phyloP scores from a whole-genome alignment of 2,113 vertebrate species.

The Zosterops hypoxanthus region DNA sequence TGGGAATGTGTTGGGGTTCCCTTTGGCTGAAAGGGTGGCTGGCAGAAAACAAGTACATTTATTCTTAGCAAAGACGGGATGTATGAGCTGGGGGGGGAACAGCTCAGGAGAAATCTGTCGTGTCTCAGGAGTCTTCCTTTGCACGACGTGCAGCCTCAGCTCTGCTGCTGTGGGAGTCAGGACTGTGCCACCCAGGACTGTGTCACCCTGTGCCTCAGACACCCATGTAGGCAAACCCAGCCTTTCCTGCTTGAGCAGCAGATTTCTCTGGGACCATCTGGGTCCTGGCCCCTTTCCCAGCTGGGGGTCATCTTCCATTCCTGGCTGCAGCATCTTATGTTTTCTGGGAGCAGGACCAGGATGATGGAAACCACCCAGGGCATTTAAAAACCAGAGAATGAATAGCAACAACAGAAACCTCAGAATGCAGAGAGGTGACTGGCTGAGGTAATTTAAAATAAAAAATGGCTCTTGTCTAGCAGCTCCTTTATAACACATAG shows the following conservation, averaged over 20 bases:
- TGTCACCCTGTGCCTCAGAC: not conserved
- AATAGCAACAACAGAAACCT: not conserved
- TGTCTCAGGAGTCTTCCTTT: not conserved
- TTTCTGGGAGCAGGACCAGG: not conserved
- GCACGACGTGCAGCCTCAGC: accelerated
- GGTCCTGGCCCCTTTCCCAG: not conserved
- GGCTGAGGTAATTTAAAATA: constrained; percentile 56
- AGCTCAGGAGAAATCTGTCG: not conserved
- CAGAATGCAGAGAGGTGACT: constrained; percentile 34
- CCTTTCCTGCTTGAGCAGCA: not conserved
- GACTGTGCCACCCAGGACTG: not conserved
- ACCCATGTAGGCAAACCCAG: accelerated
- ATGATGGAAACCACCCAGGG: not conserved
- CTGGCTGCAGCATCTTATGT: not conserved
- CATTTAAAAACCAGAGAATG: not conserved
- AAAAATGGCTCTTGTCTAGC: constrained; percentile 61
- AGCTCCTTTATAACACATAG: constrained; percentile 32
- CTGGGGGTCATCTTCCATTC: not conserved
- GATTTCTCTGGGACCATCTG: not conserved
- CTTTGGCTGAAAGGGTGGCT: not conserved
- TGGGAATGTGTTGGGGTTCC: not conserved
- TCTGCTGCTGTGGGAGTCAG: not conserved
- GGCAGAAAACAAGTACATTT: not conserved
- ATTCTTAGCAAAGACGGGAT: not conserved
- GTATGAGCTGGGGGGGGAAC: not conserved